phyloP scores from a whole-genome alignment of 2,797 vertebrate genomes.

The Gymnothorax reevesii region DNA sequence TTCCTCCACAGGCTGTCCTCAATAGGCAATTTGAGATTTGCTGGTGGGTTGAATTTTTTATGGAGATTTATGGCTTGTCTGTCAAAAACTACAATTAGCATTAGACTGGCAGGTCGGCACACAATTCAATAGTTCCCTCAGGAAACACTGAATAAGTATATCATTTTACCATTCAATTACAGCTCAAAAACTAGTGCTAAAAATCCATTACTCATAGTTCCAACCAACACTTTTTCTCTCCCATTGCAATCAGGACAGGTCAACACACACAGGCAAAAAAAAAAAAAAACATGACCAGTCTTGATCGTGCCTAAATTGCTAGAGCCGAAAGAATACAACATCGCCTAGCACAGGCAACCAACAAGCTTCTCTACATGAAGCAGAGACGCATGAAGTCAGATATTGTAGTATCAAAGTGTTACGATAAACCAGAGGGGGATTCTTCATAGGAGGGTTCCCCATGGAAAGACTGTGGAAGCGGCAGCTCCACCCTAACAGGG shows the following conservation, averaged over 20 bases:
- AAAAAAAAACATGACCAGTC: not conserved
- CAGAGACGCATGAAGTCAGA: not conserved
- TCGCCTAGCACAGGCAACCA: not conserved
- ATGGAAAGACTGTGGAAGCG: constrained; percentile 3
- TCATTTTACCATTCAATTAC: not conserved
- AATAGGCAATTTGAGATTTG: not conserved
- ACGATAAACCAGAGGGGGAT: not conserved
- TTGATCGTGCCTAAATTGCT: not conserved
- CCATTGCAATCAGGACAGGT: not conserved
- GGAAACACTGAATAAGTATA: not conserved
- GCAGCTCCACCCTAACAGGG: constrained; percentile 13
- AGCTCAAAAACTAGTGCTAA: not conserved
- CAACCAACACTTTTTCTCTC: not conserved
- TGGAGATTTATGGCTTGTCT: not conserved
- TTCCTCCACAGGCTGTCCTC: not conserved
- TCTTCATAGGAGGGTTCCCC: not conserved
- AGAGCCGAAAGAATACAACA: not conserved
- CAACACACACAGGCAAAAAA: not conserved
- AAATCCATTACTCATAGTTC: not conserved
- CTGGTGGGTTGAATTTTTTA: not conserved
- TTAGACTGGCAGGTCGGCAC: not conserved
- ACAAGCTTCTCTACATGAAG: not conserved
- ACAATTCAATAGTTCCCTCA: not conserved
- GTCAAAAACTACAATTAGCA: not conserved
- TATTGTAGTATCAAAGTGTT: not conserved